phyloP scores from a whole-genome alignment of 2,113 vertebrate species.

The Aramus guarauna region DNA sequence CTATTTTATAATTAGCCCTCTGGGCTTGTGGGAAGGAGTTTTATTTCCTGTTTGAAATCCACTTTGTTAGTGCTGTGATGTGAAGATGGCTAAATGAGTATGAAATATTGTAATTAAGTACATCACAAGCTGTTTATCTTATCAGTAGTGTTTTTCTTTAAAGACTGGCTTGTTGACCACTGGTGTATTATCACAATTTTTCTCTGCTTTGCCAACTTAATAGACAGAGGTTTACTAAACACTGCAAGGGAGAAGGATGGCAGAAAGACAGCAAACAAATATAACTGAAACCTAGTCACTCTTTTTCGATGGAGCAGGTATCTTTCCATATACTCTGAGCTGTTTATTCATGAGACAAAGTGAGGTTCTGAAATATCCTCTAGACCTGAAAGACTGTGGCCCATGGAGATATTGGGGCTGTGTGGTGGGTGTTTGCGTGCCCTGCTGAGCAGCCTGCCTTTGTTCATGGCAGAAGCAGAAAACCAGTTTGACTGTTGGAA shows the following conservation, averaged over 20 bases:
- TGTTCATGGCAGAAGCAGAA: not conserved
- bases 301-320: not conserved
- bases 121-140: slow-evolving; percentile 85
- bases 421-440: not conserved
- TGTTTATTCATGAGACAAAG: slow-evolving; percentile 17
- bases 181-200: slow-evolving; percentile 51
- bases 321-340: slow-evolving; percentile 9
- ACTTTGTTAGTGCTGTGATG: slow-evolving; percentile 79
- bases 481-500: not conserved
- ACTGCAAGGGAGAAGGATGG: not conserved
- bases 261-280: not conserved
- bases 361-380: not conserved
- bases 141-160: slow-evolving; percentile 74
- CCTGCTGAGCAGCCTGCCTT: not conserved
- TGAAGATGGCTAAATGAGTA: slow-evolving; percentile 79
- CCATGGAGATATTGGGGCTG: not conserved
- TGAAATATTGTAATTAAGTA: slow-evolving; percentile 87
- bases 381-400: not conserved
- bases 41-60: slow-evolving; percentile 79
- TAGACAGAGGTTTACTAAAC: slow-evolving; percentile 25
- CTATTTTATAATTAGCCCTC: slow-evolving; percentile 87
- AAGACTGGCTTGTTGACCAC: slow-evolving; percentile 68
- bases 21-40: slow-evolving; percentile 76
- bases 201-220: slow-evolving; percentile 34
- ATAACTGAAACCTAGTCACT: not conserved